Evolutionary conservation across 1,140 invertebrate species (phyloP), one percentile per base, ranked within the genome.

Genomic region (Orius insidiosus): DNA sequence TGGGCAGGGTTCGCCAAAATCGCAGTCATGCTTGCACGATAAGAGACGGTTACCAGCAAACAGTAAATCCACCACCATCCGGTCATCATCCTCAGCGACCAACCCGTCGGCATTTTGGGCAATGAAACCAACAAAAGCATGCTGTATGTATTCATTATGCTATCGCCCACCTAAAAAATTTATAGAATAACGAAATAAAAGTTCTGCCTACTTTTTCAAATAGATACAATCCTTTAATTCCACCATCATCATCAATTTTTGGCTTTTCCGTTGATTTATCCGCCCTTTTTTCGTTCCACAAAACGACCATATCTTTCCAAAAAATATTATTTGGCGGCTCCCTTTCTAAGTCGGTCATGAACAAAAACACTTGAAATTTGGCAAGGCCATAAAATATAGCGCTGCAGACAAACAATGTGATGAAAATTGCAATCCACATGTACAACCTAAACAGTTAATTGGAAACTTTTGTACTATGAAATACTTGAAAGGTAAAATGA

Each of bases 1-100:
- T 74, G 72, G 0, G 72, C 65, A 10, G 82, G 80, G 63, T 81
- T 80, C 4, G 83, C 78, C 30, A 86, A 60, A 35, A 80, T 79
- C 0, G 83, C 81, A 0, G 83, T 86, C 71, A 88, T 78, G 49
- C 80, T 85, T 1, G 82, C 81, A 56, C 77, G 60, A 58, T 87
- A 88, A 3, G 75, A 69, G 3, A 82, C 78, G 0, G 77, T 75
- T 18, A 85, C 68, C 4, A 85, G 63, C 44, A 85, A 74, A 54
- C 77, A 81, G 55, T 85, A 88, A 0, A 86, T 57, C 82, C 82
- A 86, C 62, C 84, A 86, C 73, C 80, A 85, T 1, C 82, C 82
- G 13, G 82, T 82, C 8, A 86, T 65, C 10, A 85, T 60, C 31
- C 82, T 64, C 33, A 86, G 60, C 0, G 82, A 76, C 81, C 82